Evolutionary conservation across 2,113 vertebrate genomes (phyloP).

Genomic region (Tautogolabrus adspersus): DNA sequence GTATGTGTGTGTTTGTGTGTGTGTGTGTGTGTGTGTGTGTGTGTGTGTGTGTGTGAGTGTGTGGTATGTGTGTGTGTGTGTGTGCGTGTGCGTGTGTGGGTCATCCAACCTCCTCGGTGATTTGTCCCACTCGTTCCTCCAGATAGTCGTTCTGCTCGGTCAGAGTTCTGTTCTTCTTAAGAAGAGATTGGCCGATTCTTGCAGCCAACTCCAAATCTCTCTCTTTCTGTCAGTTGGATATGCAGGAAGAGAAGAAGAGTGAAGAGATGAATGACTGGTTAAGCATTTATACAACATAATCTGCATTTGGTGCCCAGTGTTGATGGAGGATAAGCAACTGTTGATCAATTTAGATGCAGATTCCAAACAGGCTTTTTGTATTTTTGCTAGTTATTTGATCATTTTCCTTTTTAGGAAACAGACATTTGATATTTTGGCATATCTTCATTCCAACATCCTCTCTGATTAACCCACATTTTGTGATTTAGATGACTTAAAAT

Average conservation of each 20-base stretch:
- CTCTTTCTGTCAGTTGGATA: constrained; percentile 89
- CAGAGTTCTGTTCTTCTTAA: constrained; percentile 94
- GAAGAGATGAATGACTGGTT: background rate
- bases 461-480: too few relatives aligned
- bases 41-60: background rate
- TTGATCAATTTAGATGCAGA: background rate
- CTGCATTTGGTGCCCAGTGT: background rate
- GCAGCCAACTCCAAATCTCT: constrained; percentile 97
- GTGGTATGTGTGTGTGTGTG: background rate
- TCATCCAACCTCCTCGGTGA: constrained; percentile 92
- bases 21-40: too few relatives aligned
- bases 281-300: background rate
- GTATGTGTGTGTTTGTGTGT: background rate
- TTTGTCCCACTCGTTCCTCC: constrained; percentile 94
- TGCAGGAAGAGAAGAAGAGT: background rate
- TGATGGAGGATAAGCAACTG: background rate
- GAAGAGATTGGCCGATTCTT: constrained; percentile 93
- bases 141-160: constrained; percentile 94
- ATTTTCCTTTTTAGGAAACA: too few relatives aligned
- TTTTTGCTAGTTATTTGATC: background rate
- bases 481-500: too few relatives aligned
- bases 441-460: too few relatives aligned
- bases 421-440: too few relatives aligned
- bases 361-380: background rate
- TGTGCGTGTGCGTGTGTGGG: background rate